Base-by-base conservation (phyloP, 92 coral and sea anemone species). In the Actinostola sp. region DNA sequence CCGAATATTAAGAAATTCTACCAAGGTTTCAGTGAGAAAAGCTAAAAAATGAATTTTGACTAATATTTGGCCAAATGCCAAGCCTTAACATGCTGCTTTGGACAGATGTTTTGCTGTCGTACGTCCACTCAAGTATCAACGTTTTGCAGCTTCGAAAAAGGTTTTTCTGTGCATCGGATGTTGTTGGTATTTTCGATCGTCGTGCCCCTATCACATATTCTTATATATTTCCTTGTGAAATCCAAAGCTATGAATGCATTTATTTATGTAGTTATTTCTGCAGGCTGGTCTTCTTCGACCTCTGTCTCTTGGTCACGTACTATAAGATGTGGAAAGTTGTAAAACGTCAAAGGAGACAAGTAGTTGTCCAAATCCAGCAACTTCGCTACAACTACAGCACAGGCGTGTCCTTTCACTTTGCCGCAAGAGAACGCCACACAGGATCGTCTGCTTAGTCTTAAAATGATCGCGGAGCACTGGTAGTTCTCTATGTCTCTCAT, bases 51-150 rank as follows among this genome's bases (percentile, higher is more conserved):
- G n/a, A n/a, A n/a, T n/a, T n/a, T n/a, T n/a, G n/a, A n/a, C n/a
- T n/a, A n/a, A n/a, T n/a, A n/a, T n/a, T n/a, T n/a, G n/a, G n/a
- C n/a, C n/a, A n/a, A n/a, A n/a, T n/a, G n/a, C n/a, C n/a, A n/a
- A n/a, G n/a, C n/a, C n/a, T n/a, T n/a, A n/a, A n/a, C n/a, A n/a
- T n/a, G n/a, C n/a, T 0, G 68, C 73, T 26, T 62, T 76, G 20
- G 81, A 76, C 53, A 62, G 81, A 13, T 65, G 48, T 29, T 33
- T 76, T 11, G 81, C 81, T 27, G 81, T 76, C 2, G 39, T 76
- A 6, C 52, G 16, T 19, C 73, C 81, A 0, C 44, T 76, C 36
- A 23, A 63, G 63, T 76, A 76, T 28, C 59, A 61, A 1, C 68
- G 68, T 16, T 53, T 19, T 20, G 17, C 59, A 25, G 56, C 53